A percentile compares a stretch with the other conserved stretches of the same genome.
Evolutionary conservation across 2,113 vertebrate genomes (phyloP).

Genomic region (Xyrauchen texanus): DNA sequence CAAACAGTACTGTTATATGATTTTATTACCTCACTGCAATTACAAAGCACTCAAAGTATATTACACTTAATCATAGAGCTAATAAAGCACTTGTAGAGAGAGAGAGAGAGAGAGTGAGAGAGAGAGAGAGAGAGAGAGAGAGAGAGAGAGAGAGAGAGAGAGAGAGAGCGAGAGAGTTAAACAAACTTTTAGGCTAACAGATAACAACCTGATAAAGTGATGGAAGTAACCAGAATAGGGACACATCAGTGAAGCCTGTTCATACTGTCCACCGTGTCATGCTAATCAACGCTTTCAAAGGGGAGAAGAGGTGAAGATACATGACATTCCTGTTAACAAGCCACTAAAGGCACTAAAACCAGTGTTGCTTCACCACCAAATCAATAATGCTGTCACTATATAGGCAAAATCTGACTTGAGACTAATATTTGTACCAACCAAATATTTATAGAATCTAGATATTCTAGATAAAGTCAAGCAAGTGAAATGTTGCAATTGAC

Average conservation of each 20-base stretch:
- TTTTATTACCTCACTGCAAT: not conserved
- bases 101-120: not conserved
- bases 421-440: too few relatives aligned
- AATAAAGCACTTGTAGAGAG: conserved; percentile 19
- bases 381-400: not conserved
- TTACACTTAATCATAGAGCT: conserved; percentile 16
- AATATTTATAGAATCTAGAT: too few relatives aligned
- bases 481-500: too few relatives aligned
- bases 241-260: not conserved
- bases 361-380: conserved; percentile 2
- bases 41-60: conserved; percentile 11
- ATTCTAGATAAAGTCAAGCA: too few relatives aligned
- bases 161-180: not conserved
- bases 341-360: conserved; percentile 2
- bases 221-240: conserved; percentile 5
- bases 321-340: conserved; percentile 27
- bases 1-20: not conserved
- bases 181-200: conserved; percentile 12
- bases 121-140: not conserved
- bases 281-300: conserved; percentile 5
- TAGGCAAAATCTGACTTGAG: not conserved
- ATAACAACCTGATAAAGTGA: conserved; percentile 9
- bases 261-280: not conserved
- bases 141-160: not conserved
- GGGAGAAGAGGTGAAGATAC: conserved; percentile 33